Evolutionary conservation across 2,888 invertebrate genomes (phyloP).

Genomic region (Coelinius sp.): DNA sequence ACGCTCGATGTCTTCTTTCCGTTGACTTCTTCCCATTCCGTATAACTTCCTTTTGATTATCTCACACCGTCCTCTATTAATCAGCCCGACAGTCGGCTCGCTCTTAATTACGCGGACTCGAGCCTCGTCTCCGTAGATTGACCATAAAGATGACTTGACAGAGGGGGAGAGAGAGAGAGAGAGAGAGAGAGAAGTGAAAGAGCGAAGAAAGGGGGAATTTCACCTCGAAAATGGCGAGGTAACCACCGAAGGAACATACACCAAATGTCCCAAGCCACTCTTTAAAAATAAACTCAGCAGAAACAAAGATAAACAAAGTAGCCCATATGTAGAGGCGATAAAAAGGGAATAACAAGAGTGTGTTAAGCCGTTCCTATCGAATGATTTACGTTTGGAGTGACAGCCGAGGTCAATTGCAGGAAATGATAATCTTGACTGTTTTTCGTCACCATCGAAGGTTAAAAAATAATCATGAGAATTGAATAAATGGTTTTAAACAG

Average conservation of each 20-base stretch:
- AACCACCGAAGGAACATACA: neutral
- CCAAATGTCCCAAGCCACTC: neutral
- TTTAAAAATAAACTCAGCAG: neutral
- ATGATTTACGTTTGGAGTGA: constrained; percentile 25
- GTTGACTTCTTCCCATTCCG: constrained; percentile 64
- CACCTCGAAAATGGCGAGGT: constrained; percentile 41
- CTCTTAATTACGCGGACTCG: constrained; percentile 67
- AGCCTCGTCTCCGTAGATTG: constrained; percentile 63
- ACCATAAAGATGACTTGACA: constrained; percentile 65
- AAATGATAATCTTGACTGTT: constrained; percentile 29
- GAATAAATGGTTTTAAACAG: no score
- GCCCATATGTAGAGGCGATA: constrained; percentile 3
- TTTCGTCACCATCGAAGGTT: constrained; percentile 27
- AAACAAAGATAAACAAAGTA: constrained; percentile 13
- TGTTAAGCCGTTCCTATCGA: constrained; percentile 17
- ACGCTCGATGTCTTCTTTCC: constrained; percentile 48
- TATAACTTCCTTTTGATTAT: constrained; percentile 69
- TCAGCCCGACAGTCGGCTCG: constrained; percentile 67
- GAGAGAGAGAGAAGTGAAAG: neutral
- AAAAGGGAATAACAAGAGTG: neutral
- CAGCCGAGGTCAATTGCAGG: constrained; percentile 37
- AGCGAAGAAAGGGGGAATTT: constrained; percentile 40
- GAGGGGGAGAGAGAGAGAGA: neutral
- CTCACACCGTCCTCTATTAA: constrained; percentile 69
- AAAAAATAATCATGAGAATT: constrained; percentile 10